Percentiles rank a stretch among this genome's conserved stretches.
Evolutionary conservation across 2,113 vertebrate genomes (phyloP).

Genomic region (Chloropsis hardwickii): DNA sequence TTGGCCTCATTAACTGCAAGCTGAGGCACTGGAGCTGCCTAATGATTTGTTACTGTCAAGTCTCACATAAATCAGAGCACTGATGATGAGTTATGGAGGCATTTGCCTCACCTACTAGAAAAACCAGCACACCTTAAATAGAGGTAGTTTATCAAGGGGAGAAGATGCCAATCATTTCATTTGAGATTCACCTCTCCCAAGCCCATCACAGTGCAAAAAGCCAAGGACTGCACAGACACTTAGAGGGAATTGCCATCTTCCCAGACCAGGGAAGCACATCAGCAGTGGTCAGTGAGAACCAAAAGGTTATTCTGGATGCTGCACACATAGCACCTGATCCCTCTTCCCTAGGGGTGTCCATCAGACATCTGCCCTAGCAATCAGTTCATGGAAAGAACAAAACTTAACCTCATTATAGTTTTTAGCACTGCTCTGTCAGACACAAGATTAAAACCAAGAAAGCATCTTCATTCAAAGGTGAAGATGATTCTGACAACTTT

Average conservation of each 20-base stretch:
- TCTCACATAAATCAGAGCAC: slow-evolving; percentile 13
- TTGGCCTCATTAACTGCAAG: neutral
- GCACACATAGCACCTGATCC: slow-evolving; percentile 6
- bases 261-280: neutral
- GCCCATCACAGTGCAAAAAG: neutral
- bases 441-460: neutral
- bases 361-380: slow-evolving; percentile 2
- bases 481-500: neutral
- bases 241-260: neutral
- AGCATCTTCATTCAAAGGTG: neutral
- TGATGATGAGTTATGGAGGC: slow-evolving; percentile 1
- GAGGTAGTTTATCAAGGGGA: neutral
- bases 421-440: neutral
- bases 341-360: neutral
- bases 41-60: slow-evolving; percentile 36
- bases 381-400: slow-evolving; percentile 1
- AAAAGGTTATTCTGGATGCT: slow-evolving; percentile 36
- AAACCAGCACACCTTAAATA: neutral
- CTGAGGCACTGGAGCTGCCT: neutral
- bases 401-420: neutral
- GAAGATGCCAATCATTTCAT: neutral
- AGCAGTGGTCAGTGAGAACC: neutral
- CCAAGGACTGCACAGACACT: neutral
- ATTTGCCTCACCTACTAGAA: neutral
- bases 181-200: neutral